Conservation (phyloP, 2,113 vertebrate species). For the Carassius auratus region DNA sequence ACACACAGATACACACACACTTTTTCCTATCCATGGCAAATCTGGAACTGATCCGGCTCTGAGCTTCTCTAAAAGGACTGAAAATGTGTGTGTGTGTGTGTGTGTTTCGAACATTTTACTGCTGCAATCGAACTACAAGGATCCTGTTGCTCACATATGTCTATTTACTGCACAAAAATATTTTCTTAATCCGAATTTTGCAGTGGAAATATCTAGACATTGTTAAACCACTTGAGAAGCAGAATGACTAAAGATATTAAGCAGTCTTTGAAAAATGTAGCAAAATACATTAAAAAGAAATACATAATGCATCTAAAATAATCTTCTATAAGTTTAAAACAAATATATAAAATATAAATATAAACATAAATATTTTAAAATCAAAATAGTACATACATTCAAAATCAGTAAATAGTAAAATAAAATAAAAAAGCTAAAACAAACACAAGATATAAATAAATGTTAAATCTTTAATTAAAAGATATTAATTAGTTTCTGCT, state of each 20-base stretch:
- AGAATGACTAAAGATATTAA: too few relatives aligned
- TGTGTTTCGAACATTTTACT: slow-evolving; percentile 65
- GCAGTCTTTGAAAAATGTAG: neutral
- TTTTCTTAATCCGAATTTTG: too few relatives aligned
- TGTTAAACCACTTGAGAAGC: too few relatives aligned
- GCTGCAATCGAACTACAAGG: slow-evolving; percentile 41
- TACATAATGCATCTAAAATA: neutral
- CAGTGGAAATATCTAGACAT: too few relatives aligned
- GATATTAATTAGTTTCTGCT: too few relatives aligned
- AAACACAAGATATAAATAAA: too few relatives aligned
- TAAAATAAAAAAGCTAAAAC: too few relatives aligned
- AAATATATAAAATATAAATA: neutral
- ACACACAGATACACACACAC: slow-evolving; percentile 47
- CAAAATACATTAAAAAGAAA: neutral
- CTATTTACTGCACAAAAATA: neutral
- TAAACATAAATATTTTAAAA: neutral
- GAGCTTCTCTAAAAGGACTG: slow-evolving; percentile 73
- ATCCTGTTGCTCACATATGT: neutral
- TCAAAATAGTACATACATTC: neutral
- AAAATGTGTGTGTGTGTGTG: slow-evolving; percentile 69
- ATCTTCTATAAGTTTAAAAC: neutral
- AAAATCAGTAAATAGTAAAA: too few relatives aligned
- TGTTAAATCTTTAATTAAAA: too few relatives aligned
- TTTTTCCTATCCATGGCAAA: slow-evolving; percentile 79
- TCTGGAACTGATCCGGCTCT: slow-evolving; percentile 80